Conservation (phyloP, 2,113 vertebrate species). For the Bucco capensis region DNA sequence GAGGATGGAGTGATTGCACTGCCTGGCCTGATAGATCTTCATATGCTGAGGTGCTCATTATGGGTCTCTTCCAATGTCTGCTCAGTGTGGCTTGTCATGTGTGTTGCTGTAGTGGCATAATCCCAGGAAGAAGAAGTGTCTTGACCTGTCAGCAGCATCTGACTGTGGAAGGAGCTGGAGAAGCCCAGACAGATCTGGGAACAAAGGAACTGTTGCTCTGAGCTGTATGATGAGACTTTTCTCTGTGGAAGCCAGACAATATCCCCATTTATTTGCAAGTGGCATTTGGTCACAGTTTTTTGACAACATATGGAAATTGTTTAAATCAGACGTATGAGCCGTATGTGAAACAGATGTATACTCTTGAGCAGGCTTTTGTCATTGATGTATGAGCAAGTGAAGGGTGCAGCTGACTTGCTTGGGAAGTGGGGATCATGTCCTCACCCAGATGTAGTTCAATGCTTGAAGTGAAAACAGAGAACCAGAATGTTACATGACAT, state of each 20-base stretch:
- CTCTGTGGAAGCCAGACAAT: slow-evolving; percentile 27
- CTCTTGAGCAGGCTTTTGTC: slow-evolving; percentile 26
- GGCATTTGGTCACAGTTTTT: slow-evolving; percentile 48
- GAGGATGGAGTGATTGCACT: background rate
- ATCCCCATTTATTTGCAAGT: slow-evolving; percentile 44
- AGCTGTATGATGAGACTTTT: background rate
- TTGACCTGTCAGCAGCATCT: background rate
- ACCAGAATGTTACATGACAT: background rate
- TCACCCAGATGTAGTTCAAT: background rate
- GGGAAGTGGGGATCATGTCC: slow-evolving; percentile 18
- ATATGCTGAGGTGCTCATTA: background rate
- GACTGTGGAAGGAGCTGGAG: background rate
- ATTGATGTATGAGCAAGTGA: background rate
- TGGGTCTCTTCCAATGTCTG: background rate
- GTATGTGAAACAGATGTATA: slow-evolving; percentile 54
- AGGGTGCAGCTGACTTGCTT: slow-evolving; percentile 43
- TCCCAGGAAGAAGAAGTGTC: background rate
- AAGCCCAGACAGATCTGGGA: background rate
- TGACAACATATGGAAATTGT: slow-evolving; percentile 54
- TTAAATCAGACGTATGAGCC: slow-evolving; percentile 2
- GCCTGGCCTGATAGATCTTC: background rate
- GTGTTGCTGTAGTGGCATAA: background rate
- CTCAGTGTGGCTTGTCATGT: background rate
- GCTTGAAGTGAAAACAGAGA: slow-evolving; percentile 17
- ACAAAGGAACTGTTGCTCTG: slow-evolving; percentile 16